Percentiles rank a stretch among this genome's conserved stretches.
Evolutionary conservation across 2,113 vertebrate genomes (phyloP).

Genomic region (Corythornis cristatus): DNA sequence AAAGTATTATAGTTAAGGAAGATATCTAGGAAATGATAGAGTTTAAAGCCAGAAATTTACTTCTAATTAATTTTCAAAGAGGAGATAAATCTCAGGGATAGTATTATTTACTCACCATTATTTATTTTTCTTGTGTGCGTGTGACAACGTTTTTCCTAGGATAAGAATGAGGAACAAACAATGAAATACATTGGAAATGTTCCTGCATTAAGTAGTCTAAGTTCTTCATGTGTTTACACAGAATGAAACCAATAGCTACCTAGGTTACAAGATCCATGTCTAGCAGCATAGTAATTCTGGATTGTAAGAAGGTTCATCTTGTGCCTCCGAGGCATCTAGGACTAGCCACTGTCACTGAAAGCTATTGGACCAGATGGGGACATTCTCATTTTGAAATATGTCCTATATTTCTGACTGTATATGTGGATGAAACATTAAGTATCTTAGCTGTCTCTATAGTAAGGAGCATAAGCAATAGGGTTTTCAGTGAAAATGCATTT

Average conservation of each 20-base stretch:
- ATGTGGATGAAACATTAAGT: fast-evolving
- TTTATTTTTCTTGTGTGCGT: not conserved
- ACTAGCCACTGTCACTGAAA: not conserved
- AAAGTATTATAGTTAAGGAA: not conserved
- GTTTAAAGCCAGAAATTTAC: not conserved
- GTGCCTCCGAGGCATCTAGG: not conserved
- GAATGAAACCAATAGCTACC: not conserved
- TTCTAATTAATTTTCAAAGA: not conserved
- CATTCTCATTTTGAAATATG: not conserved
- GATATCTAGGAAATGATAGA: not conserved
- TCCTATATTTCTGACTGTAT: not conserved
- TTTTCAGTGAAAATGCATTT: not conserved
- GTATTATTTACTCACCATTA: not conserved
- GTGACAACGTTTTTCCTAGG: not conserved
- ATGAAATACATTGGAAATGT: not conserved
- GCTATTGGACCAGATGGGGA: not conserved
- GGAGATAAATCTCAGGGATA: not conserved
- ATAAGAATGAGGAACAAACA: not conserved
- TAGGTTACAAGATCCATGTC: not conserved
- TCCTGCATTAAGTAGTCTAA: not conserved
- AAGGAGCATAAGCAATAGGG: not conserved
- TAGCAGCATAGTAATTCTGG: not conserved
- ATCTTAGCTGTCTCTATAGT: not conserved
- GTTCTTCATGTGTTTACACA: not conserved
- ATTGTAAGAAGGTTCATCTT: not conserved